Percentiles rank a stretch among this genome's conserved stretches.
phyloP scores from a whole-genome alignment of 2,888 invertebrate genomes.

The Coremacera marginata region DNA sequence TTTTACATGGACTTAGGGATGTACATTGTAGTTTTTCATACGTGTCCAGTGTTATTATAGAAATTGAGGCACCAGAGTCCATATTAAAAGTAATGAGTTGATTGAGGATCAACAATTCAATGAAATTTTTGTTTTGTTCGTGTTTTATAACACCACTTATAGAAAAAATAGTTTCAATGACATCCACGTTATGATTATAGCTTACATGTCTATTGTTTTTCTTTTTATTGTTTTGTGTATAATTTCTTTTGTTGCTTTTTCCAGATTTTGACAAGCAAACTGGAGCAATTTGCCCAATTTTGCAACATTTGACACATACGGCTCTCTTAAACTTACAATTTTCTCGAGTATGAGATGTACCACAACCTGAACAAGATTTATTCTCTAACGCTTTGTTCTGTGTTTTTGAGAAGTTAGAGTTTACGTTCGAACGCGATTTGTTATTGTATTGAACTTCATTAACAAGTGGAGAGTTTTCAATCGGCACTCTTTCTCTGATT shows the following conservation, averaged over 20 bases:
- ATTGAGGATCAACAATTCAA: conserved; percentile 26
- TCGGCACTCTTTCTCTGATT: conserved; percentile 28
- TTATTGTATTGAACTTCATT: conserved; percentile 10
- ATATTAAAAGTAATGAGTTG: conserved; percentile 31
- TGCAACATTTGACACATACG: conserved; percentile 38
- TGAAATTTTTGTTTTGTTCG: conserved; percentile 23
- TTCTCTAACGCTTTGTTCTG: background rate
- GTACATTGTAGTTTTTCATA: conserved; percentile 33
- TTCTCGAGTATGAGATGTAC: conserved; percentile 9
- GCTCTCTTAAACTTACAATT: conserved; percentile 32
- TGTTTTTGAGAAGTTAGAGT: background rate
- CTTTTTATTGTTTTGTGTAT: background rate
- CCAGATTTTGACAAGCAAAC: conserved; percentile 36
- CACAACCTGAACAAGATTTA: conserved; percentile 16
- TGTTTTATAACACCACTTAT: conserved; percentile 16
- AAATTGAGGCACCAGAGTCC: conserved; percentile 44
- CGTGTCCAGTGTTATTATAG: conserved; percentile 35
- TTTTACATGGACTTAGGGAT: background rate
- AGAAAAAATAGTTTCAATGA: conserved; percentile 27
- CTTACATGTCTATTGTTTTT: background rate
- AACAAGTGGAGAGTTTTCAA: conserved; percentile 23
- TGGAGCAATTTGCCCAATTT: conserved; percentile 35
- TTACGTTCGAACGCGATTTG: conserved; percentile 16
- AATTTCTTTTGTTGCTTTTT: conserved; percentile 13
- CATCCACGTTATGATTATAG: conserved; percentile 11